Base-by-base conservation (phyloP, 2,113 vertebrate genomes). In the Plotosus lineatus region DNA sequence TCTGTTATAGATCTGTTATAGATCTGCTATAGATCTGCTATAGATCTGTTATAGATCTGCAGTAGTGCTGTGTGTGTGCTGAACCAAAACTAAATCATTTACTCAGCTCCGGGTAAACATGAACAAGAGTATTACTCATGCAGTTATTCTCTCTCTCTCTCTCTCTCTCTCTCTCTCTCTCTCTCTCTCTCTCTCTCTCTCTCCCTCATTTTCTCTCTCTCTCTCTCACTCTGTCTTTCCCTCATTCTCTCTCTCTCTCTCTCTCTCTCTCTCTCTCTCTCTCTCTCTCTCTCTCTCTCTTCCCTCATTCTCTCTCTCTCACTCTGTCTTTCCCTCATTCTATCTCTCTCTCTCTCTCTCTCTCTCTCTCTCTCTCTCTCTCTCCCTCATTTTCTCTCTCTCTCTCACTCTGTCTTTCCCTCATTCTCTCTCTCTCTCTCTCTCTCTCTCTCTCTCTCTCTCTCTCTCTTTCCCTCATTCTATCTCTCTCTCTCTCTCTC, bases 71-170 rank as follows among this genome's bases (percentile, higher is more conserved):
- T 68, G 36, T 65, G 77, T 69, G 56, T 23, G n/a, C 26, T 31
- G 50, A 61, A 48, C 38, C 31, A 74, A 65, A 28, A 46, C 65
- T 81, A 78, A 65, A 61, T 68, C 31, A 82, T 71, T 51, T 79
- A 15, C 12, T 82, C 31, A 46, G 53, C 65, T 33, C 75, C 65
- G 44, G 11, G 1, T 23, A 44, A 68, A 44, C 31, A 38, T 21
- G 2, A 38, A 63, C 2, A 6, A n/a, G 31, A 14, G 48, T 42
- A 46, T 46, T 53, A 58, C 69, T 55, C 48, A 31, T 66, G 33
- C 50, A 60, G 42, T 71, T 21, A 55, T 31, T 10, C 2, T 80
- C 44, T 23, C 14, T n/a, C 6, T 63, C 21, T 66, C 11, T 77
- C 40, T 50, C 4, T 40, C 56, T 72, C 26, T 76, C 77, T 46